phyloP scores from a whole-genome alignment of 2,888 invertebrate species.

The Parnassius orleans region DNA sequence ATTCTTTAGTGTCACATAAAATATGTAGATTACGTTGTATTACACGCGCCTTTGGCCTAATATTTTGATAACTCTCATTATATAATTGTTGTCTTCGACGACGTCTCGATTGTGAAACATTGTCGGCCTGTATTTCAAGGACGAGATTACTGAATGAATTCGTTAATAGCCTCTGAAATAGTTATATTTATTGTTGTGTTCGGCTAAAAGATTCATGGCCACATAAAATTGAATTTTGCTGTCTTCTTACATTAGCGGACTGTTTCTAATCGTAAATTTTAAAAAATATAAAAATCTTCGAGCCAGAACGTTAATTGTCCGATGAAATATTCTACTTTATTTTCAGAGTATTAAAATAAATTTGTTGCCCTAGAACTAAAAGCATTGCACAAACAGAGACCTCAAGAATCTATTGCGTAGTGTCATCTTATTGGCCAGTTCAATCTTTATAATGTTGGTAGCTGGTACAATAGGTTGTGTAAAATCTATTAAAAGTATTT shows the following conservation, averaged over 20 bases:
- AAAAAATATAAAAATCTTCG: not conserved
- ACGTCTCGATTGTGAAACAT: constrained; percentile 28
- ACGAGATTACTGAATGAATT: constrained; percentile 25
- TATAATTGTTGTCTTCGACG: constrained; percentile 32
- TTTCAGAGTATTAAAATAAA: not conserved
- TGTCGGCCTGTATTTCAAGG: constrained; percentile 28
- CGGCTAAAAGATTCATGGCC: constrained; percentile 20
- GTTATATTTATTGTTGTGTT: constrained; percentile 17
- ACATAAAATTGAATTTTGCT: constrained; percentile 12
- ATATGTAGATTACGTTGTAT: constrained; percentile 46
- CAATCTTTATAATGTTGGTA: not conserved
- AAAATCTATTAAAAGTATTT: not conserved
- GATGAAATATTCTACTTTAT: constrained; percentile 7
- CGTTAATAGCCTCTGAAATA: constrained; percentile 21
- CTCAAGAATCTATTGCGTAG: not conserved
- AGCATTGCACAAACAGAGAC: not conserved
- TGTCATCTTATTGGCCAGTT: too few species aligned
- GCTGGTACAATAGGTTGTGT: not conserved
- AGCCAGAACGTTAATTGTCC: not conserved
- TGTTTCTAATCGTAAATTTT: constrained; percentile 12
- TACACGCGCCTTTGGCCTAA: constrained; percentile 63
- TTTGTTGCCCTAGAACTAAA: constrained; percentile 9
- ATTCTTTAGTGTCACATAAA: constrained; percentile 36
- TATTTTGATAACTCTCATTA: constrained; percentile 40
- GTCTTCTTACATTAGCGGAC: constrained; percentile 11